Conservation (phyloP, 2,888 invertebrate species). For the Mactromeris polynyma region DNA sequence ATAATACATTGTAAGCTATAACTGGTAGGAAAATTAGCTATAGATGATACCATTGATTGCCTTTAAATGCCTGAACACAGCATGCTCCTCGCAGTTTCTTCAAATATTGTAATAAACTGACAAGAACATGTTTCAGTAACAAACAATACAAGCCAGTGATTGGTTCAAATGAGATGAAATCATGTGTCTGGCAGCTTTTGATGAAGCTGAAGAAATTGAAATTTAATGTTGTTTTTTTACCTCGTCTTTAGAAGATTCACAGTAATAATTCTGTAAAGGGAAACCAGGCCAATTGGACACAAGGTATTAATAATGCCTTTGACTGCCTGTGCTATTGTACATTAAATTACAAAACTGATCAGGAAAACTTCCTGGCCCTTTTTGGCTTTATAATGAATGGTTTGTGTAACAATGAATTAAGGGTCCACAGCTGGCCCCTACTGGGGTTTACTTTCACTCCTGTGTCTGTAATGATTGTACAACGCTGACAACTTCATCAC, state of each 20-base stretch:
- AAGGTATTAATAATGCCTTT: constrained; percentile 1
- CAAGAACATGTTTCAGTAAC: neutral
- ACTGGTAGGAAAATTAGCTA: no score
- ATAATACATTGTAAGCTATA: no score
- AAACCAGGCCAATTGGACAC: neutral
- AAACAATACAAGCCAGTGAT: neutral
- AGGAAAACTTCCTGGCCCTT: constrained; percentile 20
- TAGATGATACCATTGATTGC: no score
- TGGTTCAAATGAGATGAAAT: neutral
- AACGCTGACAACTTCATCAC: constrained; percentile 10
- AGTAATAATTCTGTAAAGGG: neutral
- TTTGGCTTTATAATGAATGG: constrained; percentile 31
- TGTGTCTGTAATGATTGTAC: constrained; percentile 25
- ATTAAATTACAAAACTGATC: constrained; percentile 13
- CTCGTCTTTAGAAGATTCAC: neutral
- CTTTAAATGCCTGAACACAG: neutral
- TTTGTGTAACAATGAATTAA: constrained; percentile 34
- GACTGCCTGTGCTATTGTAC: constrained; percentile 12
- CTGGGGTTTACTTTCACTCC: constrained; percentile 28
- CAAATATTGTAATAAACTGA: neutral
- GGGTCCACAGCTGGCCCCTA: constrained; percentile 35
- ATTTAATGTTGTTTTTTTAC: neutral
- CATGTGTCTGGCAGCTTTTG: neutral
- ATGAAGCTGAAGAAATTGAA: neutral
- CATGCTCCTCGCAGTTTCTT: neutral